Evolutionary conservation across 2,113 vertebrate species (phyloP), one percentile per base, ranked within the genome.

Genomic region (Myiagra hebetior): DNA sequence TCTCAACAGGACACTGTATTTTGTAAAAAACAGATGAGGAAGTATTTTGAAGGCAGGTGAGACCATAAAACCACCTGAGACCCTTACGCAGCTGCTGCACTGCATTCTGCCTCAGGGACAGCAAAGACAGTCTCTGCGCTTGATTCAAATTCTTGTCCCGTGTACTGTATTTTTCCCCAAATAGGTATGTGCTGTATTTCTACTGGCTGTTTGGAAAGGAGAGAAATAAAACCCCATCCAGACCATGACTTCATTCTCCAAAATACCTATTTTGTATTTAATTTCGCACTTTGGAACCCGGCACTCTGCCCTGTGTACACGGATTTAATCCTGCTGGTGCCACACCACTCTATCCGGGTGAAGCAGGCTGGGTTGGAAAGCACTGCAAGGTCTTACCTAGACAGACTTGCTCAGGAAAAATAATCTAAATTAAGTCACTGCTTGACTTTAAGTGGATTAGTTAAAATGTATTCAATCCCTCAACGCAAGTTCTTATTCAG

Each of bases 391-490:
- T n/a, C 65, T 72, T 85, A 75, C 76, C 76, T 67, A n/a, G 85
- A 27, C 56, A 79, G 78, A 49, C 52, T 13, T 13, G n/a, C 80
- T 75, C 35, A 52, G 73, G 84, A 82, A 72, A 89, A 87, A 68
- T 37, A 72, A 57, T 64, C 80, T 67, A 77, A 95, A 95, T 85
- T 91, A 91, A 95, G 80, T 72, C 86, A 77, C 50, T 93, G 77
- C 81, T 94, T 94, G 88, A 52, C 86, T 92, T 76, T 81, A 96
- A 96, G 72, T 93, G 64, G 83, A 97, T 97, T 92, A 92, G 72
- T 74, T 94, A 76, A 93, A 92, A 79, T 75, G 59, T 52, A 67
- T 93, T 93, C 83, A 57, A 81, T 56, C 50, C 60, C 64, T 81
- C 91, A 86, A 79, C 70, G 64, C 39, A 83, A 91, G 79, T 86